Base-by-base conservation (phyloP, 2,888 invertebrate species). In the Eupithecia vulgata region DNA sequence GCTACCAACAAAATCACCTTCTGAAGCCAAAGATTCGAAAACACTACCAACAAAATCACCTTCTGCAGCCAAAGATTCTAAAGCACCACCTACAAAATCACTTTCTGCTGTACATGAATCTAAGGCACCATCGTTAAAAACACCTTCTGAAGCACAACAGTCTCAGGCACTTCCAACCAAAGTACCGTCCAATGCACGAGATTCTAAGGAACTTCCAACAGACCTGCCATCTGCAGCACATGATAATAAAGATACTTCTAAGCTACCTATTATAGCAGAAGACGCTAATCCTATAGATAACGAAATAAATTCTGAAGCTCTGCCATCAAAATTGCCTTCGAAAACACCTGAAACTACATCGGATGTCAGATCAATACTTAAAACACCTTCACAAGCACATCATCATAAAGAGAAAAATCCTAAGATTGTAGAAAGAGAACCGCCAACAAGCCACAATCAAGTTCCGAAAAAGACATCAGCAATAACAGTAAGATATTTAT, bases 401-500 rank as follows among this genome's bases (percentile, higher is more conserved):
- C 5, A 65, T 65, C 37, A 21, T 21, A 40, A 21, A 42, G 40
- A 37, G 25, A n/a, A 21, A 6, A 37, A 21, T 21, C 30, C 35
- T 15, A 64, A 37, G 13, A 37, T 65, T 15, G 2, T 42, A 48
- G 52, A 62, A 25, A 62, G 21, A 57, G 34, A 48, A 8, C 66
- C 57, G 1, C 30, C 30, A 30, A 30, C 30, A 30, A 67, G 30
- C 15, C 71, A 74, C 8, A n/a, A 42, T 5, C 69, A 73, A 34
- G 6, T 68, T 37, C 65, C 73, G 12, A 75, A 77, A 12, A 65
- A 75, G 34, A 68, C 72, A 0, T 74, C 75, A 3, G 67, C 72
- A n/a, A 70, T 75, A 15, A 75, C 70, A 25, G 75, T 75, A 68
- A 75, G 69, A 7, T 42, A 52, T 68, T n/a, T 34, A 66, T 59